Evolutionary conservation across 2,888 invertebrate species (phyloP), one percentile per base, ranked within the genome.

Genomic region (Clivina fossor): DNA sequence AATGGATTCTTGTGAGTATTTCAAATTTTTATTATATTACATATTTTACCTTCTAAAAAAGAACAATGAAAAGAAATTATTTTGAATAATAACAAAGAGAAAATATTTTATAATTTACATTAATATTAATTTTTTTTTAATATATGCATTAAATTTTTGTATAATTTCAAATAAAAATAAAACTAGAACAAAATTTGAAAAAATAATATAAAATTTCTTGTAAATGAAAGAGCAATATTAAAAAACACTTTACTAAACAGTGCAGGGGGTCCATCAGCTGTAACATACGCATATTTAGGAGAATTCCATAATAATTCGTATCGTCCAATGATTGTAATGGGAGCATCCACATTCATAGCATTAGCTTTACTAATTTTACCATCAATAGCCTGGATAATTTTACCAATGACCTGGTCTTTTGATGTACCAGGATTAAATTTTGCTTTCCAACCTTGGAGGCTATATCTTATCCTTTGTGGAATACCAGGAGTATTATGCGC

Each of bases 1-100:
- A 78, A 78, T 58, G 82, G 82, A 37, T 72, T 78, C 58, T 73
- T 77, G 80, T 80, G 72, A 71, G 73, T 68, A 56, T 16, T 26
- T n/a, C n/a, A n/a, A n/a, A n/a, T n/a, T n/a, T n/a, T n/a, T n/a
- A n/a, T n/a, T n/a, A n/a, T n/a, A n/a, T n/a, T n/a, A n/a, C n/a
- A n/a, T n/a, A n/a, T n/a, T n/a, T n/a, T n/a, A n/a, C n/a, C n/a
- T n/a, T n/a, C n/a, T n/a, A n/a, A n/a, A n/a, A n/a, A n/a, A n/a
- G n/a, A n/a, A n/a, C n/a, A n/a, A n/a, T n/a, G n/a, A n/a, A n/a
- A n/a, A n/a, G n/a, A n/a, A n/a, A n/a, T n/a, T n/a, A n/a, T n/a
- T n/a, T n/a, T n/a, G n/a, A n/a, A n/a, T n/a, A n/a, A n/a, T n/a
- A n/a, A n/a, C n/a, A n/a, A n/a, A n/a, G n/a, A n/a, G n/a, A n/a